These are phyloP conservation scores for Eclectus roratus DNA, from an alignment of 2,113 vertebrate genomes.

Conservation along the genomic window DNA sequence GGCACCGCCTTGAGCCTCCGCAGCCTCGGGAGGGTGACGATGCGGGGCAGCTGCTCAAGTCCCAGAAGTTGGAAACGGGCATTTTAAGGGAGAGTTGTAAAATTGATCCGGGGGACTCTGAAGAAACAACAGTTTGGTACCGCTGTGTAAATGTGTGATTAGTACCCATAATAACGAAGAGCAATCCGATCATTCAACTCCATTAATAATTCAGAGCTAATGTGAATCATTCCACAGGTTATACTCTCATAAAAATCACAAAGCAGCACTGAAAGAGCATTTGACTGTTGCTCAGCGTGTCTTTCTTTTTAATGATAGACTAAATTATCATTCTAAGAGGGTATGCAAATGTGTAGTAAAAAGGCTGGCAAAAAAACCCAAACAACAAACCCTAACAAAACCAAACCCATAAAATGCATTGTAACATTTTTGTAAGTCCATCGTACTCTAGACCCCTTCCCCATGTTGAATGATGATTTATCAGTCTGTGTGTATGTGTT, in stretches of 20 bases:
- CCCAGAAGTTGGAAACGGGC: neutral
- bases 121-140: neutral
- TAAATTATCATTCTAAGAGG: neutral
- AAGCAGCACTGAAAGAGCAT: neutral
- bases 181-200: neutral
- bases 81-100: neutral
- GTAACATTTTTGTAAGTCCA: neutral
- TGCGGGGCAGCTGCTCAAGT: neutral
- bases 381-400: rapidly evolving
- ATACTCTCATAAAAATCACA: neutral
- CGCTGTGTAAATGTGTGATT: neutral
- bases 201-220: neutral
- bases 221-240: conserved; percentile 3
- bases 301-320: neutral
- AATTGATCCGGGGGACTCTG: neutral
- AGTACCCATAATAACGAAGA: neutral
- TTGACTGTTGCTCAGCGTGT: neutral
- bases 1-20: neutral
- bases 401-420: neutral
- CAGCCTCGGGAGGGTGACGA: rapidly evolving
- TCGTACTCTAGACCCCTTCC: neutral
- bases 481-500: neutral
- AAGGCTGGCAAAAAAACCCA: neutral
- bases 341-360: neutral
- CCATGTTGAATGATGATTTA: neutral